Percentiles rank a stretch among this genome's conserved stretches.
Conservation (phyloP, 2,113 vertebrate species). For the Rhombomys opimus region DNA sequence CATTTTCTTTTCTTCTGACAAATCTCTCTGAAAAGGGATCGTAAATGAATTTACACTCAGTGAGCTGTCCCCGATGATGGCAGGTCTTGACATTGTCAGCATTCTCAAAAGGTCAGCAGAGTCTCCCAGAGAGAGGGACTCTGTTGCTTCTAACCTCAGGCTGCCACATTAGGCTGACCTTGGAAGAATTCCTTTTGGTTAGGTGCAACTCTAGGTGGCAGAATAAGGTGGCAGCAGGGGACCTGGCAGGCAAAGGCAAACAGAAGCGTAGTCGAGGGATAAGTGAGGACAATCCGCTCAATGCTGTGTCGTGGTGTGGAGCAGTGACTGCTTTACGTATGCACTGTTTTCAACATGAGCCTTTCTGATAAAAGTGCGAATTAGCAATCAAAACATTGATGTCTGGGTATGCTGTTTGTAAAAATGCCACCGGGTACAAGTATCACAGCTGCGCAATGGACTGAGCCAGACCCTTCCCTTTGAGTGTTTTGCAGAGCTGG, state of each 20-base stretch:
- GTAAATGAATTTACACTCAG: not conserved
- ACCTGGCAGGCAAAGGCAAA: not conserved
- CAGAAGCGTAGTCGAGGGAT: not conserved
- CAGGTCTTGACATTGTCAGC: not conserved
- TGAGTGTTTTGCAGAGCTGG: not conserved
- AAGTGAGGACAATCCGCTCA: not conserved
- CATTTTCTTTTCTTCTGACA: not conserved
- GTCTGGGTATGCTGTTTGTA: not conserved
- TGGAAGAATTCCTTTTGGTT: not conserved
- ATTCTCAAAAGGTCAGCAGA: not conserved
- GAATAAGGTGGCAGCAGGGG: not conserved
- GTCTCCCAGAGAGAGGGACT: not conserved
- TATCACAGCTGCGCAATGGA: not conserved
- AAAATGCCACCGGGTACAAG: not conserved
- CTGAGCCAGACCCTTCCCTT: not conserved
- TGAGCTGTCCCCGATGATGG: not conserved
- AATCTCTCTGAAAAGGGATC: not conserved
- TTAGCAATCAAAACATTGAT: not conserved
- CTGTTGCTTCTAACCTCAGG: not conserved
- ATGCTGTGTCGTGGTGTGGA: not conserved
- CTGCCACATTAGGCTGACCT: not conserved
- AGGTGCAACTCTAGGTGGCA: not conserved
- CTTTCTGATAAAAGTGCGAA: not conserved
- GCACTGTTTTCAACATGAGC: not conserved
- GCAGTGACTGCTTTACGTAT: not conserved